Conservation (phyloP, 2,797 vertebrate genomes). For the Knipowitschia caucasica region DNA sequence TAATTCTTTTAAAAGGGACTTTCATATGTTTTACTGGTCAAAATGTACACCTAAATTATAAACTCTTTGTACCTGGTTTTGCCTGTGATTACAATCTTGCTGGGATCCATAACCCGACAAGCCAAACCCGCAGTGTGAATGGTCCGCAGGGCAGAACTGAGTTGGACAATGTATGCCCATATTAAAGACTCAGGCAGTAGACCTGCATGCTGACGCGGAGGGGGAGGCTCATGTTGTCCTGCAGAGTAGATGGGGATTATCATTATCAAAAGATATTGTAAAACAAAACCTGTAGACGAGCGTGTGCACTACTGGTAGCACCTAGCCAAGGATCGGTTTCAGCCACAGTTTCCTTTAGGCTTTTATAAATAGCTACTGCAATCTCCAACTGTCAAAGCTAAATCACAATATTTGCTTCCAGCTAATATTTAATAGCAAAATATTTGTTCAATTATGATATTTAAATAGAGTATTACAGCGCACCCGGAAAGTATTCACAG, state of each 20-base stretch:
- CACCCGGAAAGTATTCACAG: too few species aligned
- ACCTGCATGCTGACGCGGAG: constrained; percentile 94
- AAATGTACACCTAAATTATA: background rate
- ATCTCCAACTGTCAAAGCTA: constrained; percentile 42
- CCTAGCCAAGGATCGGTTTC: constrained; percentile 70
- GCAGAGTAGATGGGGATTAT: too few species aligned
- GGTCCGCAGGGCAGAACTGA: constrained; percentile 93
- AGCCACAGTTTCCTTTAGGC: constrained; percentile 72
- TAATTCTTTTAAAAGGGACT: constrained; percentile 27
- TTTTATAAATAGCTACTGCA: constrained; percentile 9
- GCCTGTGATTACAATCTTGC: constrained; percentile 97
- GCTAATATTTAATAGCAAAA: background rate
- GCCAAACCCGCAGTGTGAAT: constrained; percentile 97
- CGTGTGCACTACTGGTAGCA: constrained; percentile 23
- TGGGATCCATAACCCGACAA: constrained; percentile 98
- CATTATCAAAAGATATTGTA: too few species aligned
- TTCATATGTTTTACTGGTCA: constrained; percentile 23
- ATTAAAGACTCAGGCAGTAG: constrained; percentile 96
- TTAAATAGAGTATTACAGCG: too few species aligned
- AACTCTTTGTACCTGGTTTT: constrained; percentile 86
- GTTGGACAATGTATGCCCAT: constrained; percentile 98
- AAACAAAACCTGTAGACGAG: too few species aligned
- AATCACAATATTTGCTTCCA: background rate
- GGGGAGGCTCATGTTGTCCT: constrained; percentile 97
- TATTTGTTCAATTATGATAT: background rate